Evolutionary conservation across 2,797 vertebrate species (phyloP).

Genomic region (Xenopus petersii): DNA sequence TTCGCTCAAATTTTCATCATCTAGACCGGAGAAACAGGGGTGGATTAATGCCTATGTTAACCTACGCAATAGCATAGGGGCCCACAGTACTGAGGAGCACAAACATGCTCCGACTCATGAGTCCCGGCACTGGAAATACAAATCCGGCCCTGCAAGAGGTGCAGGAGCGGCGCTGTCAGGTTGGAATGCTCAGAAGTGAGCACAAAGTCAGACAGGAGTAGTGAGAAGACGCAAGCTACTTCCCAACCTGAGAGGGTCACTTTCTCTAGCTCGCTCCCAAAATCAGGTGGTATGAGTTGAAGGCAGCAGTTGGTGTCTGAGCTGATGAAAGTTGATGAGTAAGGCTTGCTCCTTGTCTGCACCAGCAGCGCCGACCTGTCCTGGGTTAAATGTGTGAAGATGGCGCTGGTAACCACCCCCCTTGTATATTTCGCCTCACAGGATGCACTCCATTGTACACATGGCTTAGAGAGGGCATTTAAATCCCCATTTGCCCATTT

Average conservation of each 20-base stretch:
- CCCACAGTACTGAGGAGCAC: too few species aligned
- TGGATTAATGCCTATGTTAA: too few species aligned
- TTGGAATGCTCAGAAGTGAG: slow-evolving; percentile 4
- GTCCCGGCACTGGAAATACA: too few species aligned
- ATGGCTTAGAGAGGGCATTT: slow-evolving; percentile 26
- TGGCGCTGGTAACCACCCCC: slow-evolving; percentile 54
- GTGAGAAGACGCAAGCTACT: slow-evolving; percentile 15
- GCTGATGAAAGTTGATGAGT: slow-evolving; percentile 45
- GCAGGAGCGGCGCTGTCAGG: too few species aligned
- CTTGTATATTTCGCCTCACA: slow-evolving; percentile 56
- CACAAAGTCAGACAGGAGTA: too few species aligned
- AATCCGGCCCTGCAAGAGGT: too few species aligned
- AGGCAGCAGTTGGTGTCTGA: slow-evolving; percentile 27
- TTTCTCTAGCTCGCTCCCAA: slow-evolving; percentile 16
- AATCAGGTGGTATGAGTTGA: slow-evolving; percentile 25
- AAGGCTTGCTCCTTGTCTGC: neutral
- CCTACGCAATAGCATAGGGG: too few species aligned
- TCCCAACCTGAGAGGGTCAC: slow-evolving; percentile 30
- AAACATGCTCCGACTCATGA: too few species aligned
- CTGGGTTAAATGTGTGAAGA: slow-evolving; percentile 68
- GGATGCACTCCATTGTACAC: slow-evolving; percentile 51
- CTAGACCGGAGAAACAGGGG: too few species aligned
- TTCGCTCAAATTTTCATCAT: too few species aligned
- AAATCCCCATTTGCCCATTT: slow-evolving; percentile 23
- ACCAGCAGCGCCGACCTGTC: slow-evolving; percentile 51